phyloP scores from a whole-genome alignment of 2,113 vertebrate genomes.

The Callipepla squamata region DNA sequence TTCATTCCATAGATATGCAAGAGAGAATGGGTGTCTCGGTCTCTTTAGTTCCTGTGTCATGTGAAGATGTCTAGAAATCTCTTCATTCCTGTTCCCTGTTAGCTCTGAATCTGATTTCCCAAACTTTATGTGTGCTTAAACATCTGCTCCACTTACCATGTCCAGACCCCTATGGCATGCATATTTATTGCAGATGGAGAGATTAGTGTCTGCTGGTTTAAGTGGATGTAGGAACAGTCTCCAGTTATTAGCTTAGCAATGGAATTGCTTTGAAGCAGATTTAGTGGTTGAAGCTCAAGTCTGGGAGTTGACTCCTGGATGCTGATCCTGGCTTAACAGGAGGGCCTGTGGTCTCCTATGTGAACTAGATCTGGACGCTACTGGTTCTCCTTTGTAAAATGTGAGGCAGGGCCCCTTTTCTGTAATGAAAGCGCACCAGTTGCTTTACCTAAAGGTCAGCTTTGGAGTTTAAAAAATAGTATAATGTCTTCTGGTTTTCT shows the following conservation, averaged over 20 bases:
- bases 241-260: not conserved
- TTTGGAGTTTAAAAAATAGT: not conserved
- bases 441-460: not conserved
- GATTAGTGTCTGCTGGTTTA: slow-evolving; percentile 58
- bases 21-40: not conserved
- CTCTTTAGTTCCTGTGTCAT: not conserved
- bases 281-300: slow-evolving; percentile 23
- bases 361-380: not conserved
- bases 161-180: slow-evolving; percentile 39
- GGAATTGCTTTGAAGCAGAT: slow-evolving; percentile 64
- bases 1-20: not conserved
- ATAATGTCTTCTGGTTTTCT: not conserved
- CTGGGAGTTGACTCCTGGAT: not conserved
- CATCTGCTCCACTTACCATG: slow-evolving; percentile 48
- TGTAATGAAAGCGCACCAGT: not conserved
- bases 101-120: not conserved
- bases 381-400: not conserved
- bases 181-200: slow-evolving; percentile 40
- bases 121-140: not conserved
- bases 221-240: slow-evolving; percentile 18
- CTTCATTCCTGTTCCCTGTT: slow-evolving; percentile 19
- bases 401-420: not conserved
- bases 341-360: not conserved
- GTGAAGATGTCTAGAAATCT: slow-evolving; percentile 3
- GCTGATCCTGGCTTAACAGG: not conserved